Base-by-base conservation (phyloP, 2,797 vertebrate genomes). In the Lacerta agilis region DNA sequence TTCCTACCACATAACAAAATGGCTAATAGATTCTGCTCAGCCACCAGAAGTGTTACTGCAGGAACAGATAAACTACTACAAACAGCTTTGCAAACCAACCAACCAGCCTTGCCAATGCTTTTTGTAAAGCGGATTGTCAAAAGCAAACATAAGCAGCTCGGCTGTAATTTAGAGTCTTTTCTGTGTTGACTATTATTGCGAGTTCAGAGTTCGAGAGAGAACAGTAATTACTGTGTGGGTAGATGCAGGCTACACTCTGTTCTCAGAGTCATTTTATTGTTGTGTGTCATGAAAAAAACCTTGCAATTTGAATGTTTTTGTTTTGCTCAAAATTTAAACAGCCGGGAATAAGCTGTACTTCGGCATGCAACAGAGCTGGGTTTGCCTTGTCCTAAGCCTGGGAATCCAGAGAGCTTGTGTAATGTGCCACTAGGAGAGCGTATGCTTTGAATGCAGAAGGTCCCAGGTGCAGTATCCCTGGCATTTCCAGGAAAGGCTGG, bases 271-370 rank as follows among this genome's bases (percentile, higher is more conserved):
- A 33, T 58, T 80, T 86, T 73, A 67, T 86, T 61, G 23, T 38
- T 41, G 87, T n/a, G 8, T 64, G 23, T 55, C 67, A 64, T 41
- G 80, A 0, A 85, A 82, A 78, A 82, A 64, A 43, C 25, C 17
- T 82, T 80, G 76, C 64, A 86, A 67, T 71, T 4, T 25, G n/a
- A 43, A 77, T 20, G 18, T 8, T 83, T 89, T 89, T 2, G 2
- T 29, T 89, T 81, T 86, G 79, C 6, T 76, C 79, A 77, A 45
- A 15, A 64, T 86, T 43, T 29, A 64, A 87, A 64, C 69, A 64
- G 69, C 58, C 20, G 17, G 61, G 55, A 87, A 43, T n/a, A 61
- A n/a, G 36, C 25, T 23, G 17, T 25, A 33, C 61, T 78, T 78
- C 20, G 7, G 1, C 36, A n/a, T 20, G 25, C 3, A 17, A n/a